Percentiles rank a stretch among this genome's conserved stretches.
Evolutionary conservation across 2,797 vertebrate species (phyloP).

Genomic region (Pseudomugil tenellus): DNA sequence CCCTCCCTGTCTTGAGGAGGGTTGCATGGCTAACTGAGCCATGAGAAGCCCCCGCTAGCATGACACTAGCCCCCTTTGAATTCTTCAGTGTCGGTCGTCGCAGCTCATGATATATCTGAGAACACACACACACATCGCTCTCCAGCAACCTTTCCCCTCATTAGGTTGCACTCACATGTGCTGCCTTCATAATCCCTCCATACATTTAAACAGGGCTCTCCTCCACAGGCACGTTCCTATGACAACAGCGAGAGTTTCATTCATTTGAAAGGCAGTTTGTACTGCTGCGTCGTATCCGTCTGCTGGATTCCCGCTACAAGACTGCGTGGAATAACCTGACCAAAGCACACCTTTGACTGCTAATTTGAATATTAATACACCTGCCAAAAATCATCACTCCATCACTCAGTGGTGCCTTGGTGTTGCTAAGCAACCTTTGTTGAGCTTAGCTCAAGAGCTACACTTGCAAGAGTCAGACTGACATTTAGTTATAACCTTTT

Average conservation of each 20-base stretch:
- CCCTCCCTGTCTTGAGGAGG: conserved; percentile 33
- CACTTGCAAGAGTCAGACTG: conserved; percentile 35
- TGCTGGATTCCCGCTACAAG: conserved; percentile 16
- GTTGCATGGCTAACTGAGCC: conserved; percentile 39
- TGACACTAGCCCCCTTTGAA: conserved; percentile 47
- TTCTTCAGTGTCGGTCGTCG: conserved; percentile 41
- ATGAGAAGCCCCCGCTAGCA: conserved; percentile 52
- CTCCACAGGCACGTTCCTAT: conserved; percentile 12
- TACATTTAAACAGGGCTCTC: conserved; percentile 44
- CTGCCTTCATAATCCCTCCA: conserved; percentile 51
- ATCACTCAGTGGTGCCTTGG: conserved; percentile 44
- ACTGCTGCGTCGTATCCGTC: conserved; percentile 10
- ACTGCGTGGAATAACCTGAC: conserved; percentile 31
- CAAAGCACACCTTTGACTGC: conserved; percentile 43
- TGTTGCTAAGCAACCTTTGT: conserved; percentile 69
- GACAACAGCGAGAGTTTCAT: conserved; percentile 35
- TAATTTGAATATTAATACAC: conserved; percentile 67
- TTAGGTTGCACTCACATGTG: conserved; percentile 55
- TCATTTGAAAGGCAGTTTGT: conserved; percentile 41
- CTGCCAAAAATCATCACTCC: conserved; percentile 56
- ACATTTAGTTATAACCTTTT: conserved; percentile 64
- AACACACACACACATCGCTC: conserved; percentile 62
- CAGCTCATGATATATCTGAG: conserved; percentile 57
- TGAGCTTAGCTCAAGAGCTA: conserved; percentile 48
- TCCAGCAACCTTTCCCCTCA: conserved; percentile 57